phyloP scores from a whole-genome alignment of 2,797 vertebrate species.

The Numenius phaeopus region DNA sequence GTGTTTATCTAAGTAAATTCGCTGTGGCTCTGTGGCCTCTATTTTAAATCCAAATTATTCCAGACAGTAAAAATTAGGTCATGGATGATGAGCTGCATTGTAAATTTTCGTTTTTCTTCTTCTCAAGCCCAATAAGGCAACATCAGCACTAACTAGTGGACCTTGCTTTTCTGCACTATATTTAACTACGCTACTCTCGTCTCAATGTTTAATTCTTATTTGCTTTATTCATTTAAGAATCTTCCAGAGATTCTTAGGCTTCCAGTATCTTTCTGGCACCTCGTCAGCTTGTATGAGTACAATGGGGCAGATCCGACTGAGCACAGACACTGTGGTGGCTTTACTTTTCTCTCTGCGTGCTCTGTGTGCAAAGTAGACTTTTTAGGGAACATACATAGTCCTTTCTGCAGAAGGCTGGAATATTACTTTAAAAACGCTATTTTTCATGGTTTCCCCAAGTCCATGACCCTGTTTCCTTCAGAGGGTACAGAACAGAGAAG shows the following conservation, averaged over 20 bases:
- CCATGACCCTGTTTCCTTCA: constrained; percentile 1
- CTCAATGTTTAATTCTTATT: not conserved
- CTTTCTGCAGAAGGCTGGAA: constrained; percentile 15
- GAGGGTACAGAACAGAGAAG: not conserved
- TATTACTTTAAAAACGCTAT: not conserved
- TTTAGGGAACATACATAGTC: not conserved
- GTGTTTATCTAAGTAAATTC: constrained; percentile 29
- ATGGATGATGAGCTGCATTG: not conserved
- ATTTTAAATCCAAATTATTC: not conserved
- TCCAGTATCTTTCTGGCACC: not conserved
- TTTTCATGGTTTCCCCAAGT: not conserved
- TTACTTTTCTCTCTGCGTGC: not conserved
- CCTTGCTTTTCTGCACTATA: not conserved
- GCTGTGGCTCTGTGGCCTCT: not conserved
- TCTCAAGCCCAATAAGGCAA: not conserved
- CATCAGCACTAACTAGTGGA: not conserved
- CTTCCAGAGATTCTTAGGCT: not conserved
- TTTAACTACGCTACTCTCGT: not conserved
- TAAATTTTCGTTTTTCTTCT: not conserved
- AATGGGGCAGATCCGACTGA: not conserved
- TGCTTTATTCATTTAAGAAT: not conserved
- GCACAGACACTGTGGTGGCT: not conserved
- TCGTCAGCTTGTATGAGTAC: not conserved
- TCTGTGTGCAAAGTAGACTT: not conserved
- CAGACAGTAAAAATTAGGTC: not conserved